These are phyloP conservation scores for Oedothorax gibbosus DNA, from an alignment of 1,140 invertebrate species.

Conservation along the genomic window DNA sequence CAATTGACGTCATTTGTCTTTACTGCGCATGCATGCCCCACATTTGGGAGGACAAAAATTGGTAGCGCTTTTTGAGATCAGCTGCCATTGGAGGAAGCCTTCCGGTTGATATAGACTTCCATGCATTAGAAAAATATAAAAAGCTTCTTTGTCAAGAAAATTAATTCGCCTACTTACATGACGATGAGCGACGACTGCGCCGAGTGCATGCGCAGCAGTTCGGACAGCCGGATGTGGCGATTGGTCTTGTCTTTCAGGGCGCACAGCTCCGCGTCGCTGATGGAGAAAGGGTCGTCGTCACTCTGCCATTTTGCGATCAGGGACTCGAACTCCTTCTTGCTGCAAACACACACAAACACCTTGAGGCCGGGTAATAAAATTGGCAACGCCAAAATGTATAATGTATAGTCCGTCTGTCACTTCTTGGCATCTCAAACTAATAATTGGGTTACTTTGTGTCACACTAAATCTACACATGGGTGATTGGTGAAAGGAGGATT, in stretches of 20 bases:
- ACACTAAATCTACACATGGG: neutral
- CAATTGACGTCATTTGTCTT: too few relatives aligned
- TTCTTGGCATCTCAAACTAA: neutral
- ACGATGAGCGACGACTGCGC: constrained; percentile 70
- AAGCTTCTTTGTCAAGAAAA: too few relatives aligned
- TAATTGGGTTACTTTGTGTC: neutral
- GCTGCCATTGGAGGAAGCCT: too few relatives aligned
- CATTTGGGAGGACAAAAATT: too few relatives aligned
- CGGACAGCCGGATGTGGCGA: constrained; percentile 70
- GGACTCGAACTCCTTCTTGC: constrained; percentile 60
- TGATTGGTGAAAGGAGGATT: too few relatives aligned
- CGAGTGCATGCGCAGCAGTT: constrained; percentile 70
- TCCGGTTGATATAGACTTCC: too few relatives aligned
- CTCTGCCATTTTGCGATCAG: constrained; percentile 48
- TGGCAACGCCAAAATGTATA: too few relatives aligned
- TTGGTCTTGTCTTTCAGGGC: constrained; percentile 79
- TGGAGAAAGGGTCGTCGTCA: constrained; percentile 63
- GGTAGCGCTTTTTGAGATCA: too few relatives aligned
- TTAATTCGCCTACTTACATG: constrained; percentile 70
- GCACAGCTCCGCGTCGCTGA: constrained; percentile 82
- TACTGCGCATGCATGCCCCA: too few relatives aligned
- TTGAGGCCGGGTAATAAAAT: too few relatives aligned
- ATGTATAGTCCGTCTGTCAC: too few relatives aligned
- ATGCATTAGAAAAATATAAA: too few relatives aligned
- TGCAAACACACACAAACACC: neutral